phyloP scores from a whole-genome alignment of 2,113 vertebrate species.

The Thamnaconus septentrionalis region DNA sequence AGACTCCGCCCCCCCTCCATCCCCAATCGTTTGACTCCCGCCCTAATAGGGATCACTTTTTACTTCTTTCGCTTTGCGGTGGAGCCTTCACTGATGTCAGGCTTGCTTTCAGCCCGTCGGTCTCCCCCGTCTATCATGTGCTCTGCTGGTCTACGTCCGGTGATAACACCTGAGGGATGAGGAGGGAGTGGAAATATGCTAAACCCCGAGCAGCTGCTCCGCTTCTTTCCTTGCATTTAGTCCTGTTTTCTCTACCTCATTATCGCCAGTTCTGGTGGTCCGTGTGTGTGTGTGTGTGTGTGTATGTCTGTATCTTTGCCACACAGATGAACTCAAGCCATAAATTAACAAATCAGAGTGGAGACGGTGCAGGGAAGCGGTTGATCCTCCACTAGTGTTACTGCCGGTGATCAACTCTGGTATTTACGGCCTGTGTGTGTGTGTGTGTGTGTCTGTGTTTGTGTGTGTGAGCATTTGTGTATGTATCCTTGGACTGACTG shows the following conservation, averaged over 20 bases:
- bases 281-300: slow-evolving; percentile 19
- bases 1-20: slow-evolving; percentile 3
- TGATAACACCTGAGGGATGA: slow-evolving; percentile 41
- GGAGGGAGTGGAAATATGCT: slow-evolving; percentile 35
- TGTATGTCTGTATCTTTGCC: slow-evolving; percentile 10
- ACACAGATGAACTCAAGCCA: slow-evolving; percentile 49
- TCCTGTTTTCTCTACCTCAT: slow-evolving; percentile 31
- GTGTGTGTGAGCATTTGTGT: neutral
- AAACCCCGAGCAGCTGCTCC: neutral
- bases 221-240: slow-evolving; percentile 30
- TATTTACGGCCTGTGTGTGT: slow-evolving; percentile 12
- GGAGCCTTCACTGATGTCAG: neutral
- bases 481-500: neutral
- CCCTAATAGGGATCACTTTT: slow-evolving; percentile 24
- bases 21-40: slow-evolving; percentile 28
- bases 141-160: slow-evolving; percentile 56
- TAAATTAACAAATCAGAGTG: slow-evolving; percentile 60
- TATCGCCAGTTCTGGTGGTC: slow-evolving; percentile 66
- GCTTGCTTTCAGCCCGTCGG: slow-evolving; percentile 8
- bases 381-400: slow-evolving; percentile 36
- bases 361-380: slow-evolving; percentile 26
- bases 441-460: slow-evolving; percentile 13
- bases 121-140: slow-evolving; percentile 46
- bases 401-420: slow-evolving; percentile 33
- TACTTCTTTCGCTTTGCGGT: slow-evolving; percentile 10